These are phyloP conservation scores for Thaleichthys pacificus DNA, from an alignment of 2,797 vertebrate species.

Conservation along the genomic window DNA sequence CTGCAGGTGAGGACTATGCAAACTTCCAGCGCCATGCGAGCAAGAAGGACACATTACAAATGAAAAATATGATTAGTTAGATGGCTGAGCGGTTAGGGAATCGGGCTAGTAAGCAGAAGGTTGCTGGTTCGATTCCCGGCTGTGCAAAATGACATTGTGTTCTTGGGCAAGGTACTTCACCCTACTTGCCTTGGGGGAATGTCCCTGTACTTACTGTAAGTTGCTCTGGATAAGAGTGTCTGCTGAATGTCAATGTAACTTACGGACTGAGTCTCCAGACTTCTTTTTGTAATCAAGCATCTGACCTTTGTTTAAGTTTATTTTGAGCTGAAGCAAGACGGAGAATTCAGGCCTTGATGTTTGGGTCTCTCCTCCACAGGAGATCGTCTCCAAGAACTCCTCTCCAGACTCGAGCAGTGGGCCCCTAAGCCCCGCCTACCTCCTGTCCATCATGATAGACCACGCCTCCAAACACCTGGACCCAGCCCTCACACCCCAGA, in stretches of 20 bases:
- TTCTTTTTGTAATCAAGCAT: not conserved
- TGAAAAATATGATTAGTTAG: too few species aligned
- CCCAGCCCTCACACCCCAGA: conserved; percentile 82
- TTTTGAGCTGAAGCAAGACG: too few species aligned
- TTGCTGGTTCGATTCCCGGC: not conserved
- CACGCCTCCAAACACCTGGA: conserved; percentile 87
- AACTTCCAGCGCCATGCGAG: not conserved
- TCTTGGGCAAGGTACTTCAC: too few species aligned
- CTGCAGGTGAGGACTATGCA: conserved; percentile 71
- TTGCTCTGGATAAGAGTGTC: too few species aligned
- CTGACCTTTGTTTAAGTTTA: not conserved
- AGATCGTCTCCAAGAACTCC: conserved; percentile 85
- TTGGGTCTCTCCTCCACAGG: conserved; percentile 52
- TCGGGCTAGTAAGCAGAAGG: too few species aligned
- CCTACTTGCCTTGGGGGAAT: too few species aligned
- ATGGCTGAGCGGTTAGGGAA: too few species aligned
- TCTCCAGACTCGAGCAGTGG: conserved; percentile 75
- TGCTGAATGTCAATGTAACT: too few species aligned
- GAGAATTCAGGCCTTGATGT: too few species aligned
- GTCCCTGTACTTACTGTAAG: too few species aligned
- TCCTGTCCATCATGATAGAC: conserved; percentile 90
- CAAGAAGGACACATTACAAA: too few species aligned
- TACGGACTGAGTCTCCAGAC: not conserved
- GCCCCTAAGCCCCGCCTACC: conserved; percentile 84
- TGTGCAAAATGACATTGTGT: too few species aligned